Evolutionary conservation across 2,797 vertebrate genomes (phyloP).

Genomic region (Acanthis flammea): DNA sequence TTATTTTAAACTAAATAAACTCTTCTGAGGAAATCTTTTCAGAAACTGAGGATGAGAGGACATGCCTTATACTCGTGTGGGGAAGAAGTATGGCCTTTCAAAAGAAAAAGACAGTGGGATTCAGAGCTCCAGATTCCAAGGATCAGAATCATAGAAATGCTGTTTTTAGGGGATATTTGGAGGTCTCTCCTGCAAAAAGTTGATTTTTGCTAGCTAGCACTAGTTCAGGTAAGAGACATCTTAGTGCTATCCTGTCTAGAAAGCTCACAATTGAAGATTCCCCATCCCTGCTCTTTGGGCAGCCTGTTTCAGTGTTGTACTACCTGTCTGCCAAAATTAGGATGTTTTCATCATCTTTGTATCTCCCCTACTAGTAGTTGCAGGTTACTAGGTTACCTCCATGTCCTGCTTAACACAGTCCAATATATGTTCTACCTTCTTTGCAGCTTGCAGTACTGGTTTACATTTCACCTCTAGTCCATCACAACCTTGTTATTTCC

Average conservation of each 20-base stretch:
- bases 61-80: background rate
- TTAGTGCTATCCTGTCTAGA: background rate
- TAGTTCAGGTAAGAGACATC: background rate
- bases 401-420: background rate
- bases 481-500: background rate
- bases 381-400: background rate
- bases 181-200: background rate
- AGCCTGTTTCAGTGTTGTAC: background rate
- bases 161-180: background rate
- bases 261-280: background rate
- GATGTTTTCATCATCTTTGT: background rate
- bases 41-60: background rate
- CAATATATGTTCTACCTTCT: background rate
- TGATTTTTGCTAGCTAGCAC: background rate
- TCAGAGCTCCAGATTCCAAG: background rate
- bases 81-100: background rate
- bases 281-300: background rate
- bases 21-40: background rate
- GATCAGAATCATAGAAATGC: background rate
- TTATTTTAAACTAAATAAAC: background rate
- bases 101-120: background rate
- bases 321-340: background rate
- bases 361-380: background rate
- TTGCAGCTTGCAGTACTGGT: background rate
- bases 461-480: background rate